Conservation (phyloP, 2,888 invertebrate genomes). For the Loripinus fragilis region DNA sequence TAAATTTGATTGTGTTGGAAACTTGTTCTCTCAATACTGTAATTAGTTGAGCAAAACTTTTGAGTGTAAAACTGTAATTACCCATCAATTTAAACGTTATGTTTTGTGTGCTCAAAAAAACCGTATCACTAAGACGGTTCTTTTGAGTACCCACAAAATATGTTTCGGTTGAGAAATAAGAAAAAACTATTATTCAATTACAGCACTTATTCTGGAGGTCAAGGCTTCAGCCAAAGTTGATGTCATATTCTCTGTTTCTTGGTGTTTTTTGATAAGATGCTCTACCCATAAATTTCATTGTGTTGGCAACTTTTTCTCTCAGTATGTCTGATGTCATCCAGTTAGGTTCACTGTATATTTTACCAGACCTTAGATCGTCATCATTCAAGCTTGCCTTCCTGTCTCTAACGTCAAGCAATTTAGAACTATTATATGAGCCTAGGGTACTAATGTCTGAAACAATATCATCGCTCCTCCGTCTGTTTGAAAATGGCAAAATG, state of each 20-base stretch:
- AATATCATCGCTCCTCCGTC: neutral
- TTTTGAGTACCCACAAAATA: no score
- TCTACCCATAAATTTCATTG: slow-evolving; percentile 59
- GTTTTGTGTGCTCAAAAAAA: no score
- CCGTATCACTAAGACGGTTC: no score
- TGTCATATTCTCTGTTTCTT: slow-evolving; percentile 42
- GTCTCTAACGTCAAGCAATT: neutral
- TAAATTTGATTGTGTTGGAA: no score
- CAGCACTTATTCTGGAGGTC: no score
- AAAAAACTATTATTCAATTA: no score
- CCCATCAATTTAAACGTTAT: no score
- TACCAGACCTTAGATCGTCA: slow-evolving; percentile 10
- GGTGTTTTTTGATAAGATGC: slow-evolving; percentile 32
- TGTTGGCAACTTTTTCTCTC: slow-evolving; percentile 48
- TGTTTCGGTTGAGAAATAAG: no score
- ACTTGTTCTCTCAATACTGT: no score
- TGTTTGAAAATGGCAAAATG: slow-evolving; percentile 16
- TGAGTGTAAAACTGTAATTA: no score
- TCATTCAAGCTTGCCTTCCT: neutral
- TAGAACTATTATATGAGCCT: slow-evolving; percentile 14
- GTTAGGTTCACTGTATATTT: slow-evolving; percentile 39
- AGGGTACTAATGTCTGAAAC: neutral
- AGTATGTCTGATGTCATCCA: slow-evolving; percentile 52
- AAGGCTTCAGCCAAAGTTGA: slow-evolving; percentile 18
- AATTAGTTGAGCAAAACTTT: no score